Evolutionary conservation across 1,140 invertebrate species (phyloP).

Genomic region (Campoletis sonorensis): DNA sequence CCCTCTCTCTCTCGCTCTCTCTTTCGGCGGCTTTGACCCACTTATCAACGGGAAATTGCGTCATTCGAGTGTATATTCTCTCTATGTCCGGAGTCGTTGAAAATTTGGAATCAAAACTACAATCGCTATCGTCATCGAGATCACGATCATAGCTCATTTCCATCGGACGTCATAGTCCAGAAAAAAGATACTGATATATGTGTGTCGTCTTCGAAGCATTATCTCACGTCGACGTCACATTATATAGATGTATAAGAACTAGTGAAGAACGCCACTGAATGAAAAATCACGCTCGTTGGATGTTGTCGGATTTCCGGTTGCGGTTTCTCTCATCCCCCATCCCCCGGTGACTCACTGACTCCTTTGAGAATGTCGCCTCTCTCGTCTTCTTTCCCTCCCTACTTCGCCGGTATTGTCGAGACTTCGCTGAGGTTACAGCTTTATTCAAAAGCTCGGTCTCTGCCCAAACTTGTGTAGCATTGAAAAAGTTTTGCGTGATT

Average conservation of each 20-base stretch:
- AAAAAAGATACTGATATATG: not conserved
- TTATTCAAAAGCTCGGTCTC: not conserved
- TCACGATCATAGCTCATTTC: not conserved
- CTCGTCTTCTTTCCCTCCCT: not conserved
- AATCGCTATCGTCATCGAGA: not conserved
- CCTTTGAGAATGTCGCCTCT: not conserved
- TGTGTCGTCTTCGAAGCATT: not conserved
- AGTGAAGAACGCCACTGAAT: not conserved
- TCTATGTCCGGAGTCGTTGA: not conserved
- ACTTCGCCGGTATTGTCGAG: not conserved
- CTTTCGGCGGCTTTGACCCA: conserved; percentile 31
- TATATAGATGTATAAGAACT: not conserved
- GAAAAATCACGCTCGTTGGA: conserved; percentile 40
- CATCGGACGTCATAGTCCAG: not conserved
- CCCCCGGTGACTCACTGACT: not conserved
- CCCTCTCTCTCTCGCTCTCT: too few species aligned
- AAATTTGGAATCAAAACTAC: not conserved
- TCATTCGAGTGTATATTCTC: not conserved
- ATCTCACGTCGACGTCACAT: not conserved
- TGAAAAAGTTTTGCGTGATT: not conserved
- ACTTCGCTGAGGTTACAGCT: not conserved
- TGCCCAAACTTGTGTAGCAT: not conserved
- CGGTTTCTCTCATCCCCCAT: conserved; percentile 11
- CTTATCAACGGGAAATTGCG: conserved; percentile 30
- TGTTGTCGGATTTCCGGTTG: conserved; percentile 31